phyloP scores from a whole-genome alignment of 1,140 invertebrate species.

The Belonocnema kinseyi region DNA sequence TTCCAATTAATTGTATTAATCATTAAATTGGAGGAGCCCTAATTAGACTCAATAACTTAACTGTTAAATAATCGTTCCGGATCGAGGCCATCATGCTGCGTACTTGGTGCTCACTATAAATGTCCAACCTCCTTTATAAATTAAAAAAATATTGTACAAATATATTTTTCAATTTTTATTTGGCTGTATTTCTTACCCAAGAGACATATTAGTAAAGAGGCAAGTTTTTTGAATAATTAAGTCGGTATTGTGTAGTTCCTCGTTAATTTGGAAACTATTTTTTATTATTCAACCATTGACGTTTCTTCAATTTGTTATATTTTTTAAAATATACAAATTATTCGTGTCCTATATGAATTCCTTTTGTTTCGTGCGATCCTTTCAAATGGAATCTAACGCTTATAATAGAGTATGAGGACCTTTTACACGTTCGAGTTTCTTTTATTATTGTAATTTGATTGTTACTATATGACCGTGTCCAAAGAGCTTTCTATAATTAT shows the following conservation, averaged over 20 bases:
- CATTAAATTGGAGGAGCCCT: slow-evolving; percentile 73
- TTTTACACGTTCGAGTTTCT: too few relatives aligned
- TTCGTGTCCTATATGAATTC: too few relatives aligned
- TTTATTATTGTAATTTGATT: too few relatives aligned
- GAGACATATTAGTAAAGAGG: too few relatives aligned
- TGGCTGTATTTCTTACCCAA: slow-evolving; percentile 1
- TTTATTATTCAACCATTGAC: too few relatives aligned
- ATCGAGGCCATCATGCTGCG: slow-evolving; percentile 71
- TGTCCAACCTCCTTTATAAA: slow-evolving; percentile 32
- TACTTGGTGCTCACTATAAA: slow-evolving; percentile 33
- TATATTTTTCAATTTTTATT: slow-evolving; percentile 7
- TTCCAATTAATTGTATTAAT: slow-evolving; percentile 76
- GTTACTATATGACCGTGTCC: too few relatives aligned
- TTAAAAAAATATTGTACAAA: too few relatives aligned
- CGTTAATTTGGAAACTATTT: neutral
- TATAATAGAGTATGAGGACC: too few relatives aligned
- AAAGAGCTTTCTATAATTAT: neutral
- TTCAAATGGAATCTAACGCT: slow-evolving; percentile 3
- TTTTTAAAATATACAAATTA: too few relatives aligned
- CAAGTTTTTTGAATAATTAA: too few relatives aligned
- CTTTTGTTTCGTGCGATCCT: neutral
- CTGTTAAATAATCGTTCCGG: slow-evolving; percentile 75
- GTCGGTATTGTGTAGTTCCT: neutral
- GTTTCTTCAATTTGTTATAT: too few relatives aligned
- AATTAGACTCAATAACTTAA: slow-evolving; percentile 76